These are phyloP conservation scores for Zaprionus africanus DNA, from an alignment of 1,140 invertebrate species.

Conservation along the genomic window DNA sequence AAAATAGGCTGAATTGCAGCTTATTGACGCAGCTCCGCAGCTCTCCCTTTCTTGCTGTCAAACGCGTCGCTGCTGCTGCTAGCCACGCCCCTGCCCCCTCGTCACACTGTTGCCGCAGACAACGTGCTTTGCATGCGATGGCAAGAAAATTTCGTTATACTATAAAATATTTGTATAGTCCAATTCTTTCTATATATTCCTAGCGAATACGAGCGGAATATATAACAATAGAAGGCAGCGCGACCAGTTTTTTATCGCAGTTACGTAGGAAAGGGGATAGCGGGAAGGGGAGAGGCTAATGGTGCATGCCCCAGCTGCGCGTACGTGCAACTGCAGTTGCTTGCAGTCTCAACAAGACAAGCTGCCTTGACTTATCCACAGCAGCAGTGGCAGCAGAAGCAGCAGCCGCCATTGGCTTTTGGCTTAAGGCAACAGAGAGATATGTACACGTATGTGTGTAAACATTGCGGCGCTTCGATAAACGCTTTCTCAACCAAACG, in stretches of 20 bases:
- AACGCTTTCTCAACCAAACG: neutral
- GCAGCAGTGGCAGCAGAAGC: neutral
- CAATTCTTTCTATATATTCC: constrained; percentile 41
- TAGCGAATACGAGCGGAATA: constrained; percentile 45
- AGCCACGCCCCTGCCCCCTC: too few relatives aligned
- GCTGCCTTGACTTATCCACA: constrained; percentile 1
- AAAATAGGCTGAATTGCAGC: constrained; percentile 50
- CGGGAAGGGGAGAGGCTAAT: constrained; percentile 38
- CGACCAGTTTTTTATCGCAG: constrained; percentile 34
- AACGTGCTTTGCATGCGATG: constrained; percentile 74
- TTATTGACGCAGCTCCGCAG: constrained; percentile 63
- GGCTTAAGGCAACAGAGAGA: neutral
- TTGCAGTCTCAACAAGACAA: neutral
- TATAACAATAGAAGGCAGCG: constrained; percentile 70
- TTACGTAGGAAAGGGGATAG: neutral
- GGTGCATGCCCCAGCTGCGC: constrained; percentile 46
- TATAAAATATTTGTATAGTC: constrained; percentile 58
- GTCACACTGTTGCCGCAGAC: constrained; percentile 54
- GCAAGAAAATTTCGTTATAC: constrained; percentile 50
- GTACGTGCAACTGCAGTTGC: constrained; percentile 49
- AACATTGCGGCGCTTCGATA: constrained; percentile 14
- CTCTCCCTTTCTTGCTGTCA: neutral
- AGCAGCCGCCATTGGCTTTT: neutral
- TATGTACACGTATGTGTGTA: neutral
- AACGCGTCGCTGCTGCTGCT: constrained; percentile 1